These are phyloP conservation scores for Latrodectus elegans DNA, from an alignment of 2,888 invertebrate species.

Conservation along the genomic window DNA sequence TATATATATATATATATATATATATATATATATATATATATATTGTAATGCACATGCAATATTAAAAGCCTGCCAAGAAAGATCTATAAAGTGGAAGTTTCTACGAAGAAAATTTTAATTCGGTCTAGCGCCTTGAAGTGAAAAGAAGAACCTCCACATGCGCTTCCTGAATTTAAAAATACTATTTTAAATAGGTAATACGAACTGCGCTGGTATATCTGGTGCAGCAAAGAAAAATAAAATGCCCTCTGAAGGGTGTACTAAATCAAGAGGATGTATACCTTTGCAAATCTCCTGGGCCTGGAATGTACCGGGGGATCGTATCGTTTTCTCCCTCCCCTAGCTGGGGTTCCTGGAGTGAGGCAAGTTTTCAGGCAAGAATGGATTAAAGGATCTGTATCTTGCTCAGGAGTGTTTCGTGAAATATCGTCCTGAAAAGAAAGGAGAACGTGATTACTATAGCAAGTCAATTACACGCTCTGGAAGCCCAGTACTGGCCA, in stretches of 20 bases:
- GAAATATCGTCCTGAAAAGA: not conserved
- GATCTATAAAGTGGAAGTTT: conserved; percentile 1
- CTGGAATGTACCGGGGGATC: conserved; percentile 4
- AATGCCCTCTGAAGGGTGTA: conserved; percentile 13
- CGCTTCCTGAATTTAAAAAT: conserved; percentile 22
- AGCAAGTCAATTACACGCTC: no score
- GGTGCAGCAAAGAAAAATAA: conserved; percentile 9
- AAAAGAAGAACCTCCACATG: no score
- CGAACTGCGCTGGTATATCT: not conserved
- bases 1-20: no score
- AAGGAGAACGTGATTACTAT: not conserved
- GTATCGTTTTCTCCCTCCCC: conserved; percentile 5
- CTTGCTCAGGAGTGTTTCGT: not conserved
- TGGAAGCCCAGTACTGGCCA: no score
- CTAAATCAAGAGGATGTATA: conserved; percentile 49
- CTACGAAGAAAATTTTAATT: not conserved
- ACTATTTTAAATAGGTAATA: conserved; percentile 15
- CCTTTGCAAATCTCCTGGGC: conserved; percentile 27
- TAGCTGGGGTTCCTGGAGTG: not conserved
- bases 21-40: no score
- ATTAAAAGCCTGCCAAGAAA: no score
- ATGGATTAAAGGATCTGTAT: not conserved
- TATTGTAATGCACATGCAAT: no score
- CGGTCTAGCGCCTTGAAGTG: no score
- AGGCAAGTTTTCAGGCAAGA: not conserved